Evolutionary conservation across 30 jellyfish, hydroid and myxozoan species (phyloP).

Genomic region (Rhopilema esculentum): DNA sequence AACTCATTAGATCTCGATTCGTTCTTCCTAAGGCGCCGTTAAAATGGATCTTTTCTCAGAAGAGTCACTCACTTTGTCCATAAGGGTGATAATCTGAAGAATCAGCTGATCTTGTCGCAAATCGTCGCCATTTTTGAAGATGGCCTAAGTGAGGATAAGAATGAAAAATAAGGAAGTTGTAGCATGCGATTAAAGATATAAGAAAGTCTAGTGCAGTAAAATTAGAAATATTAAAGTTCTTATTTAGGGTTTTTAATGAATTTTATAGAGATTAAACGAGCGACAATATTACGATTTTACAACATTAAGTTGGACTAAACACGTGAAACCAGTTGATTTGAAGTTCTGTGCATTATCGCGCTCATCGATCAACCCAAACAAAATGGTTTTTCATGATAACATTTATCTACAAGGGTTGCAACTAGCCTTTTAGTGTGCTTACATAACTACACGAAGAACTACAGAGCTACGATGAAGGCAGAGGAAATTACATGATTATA

Average conservation of each 20-base stretch:
- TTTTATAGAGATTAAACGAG: not conserved
- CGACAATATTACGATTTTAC: not conserved
- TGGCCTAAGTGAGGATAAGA: constrained; percentile 64
- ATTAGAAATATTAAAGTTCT: not conserved
- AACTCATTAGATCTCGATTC: not conserved
- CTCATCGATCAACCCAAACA: too few relatives aligned
- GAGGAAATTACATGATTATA: too few relatives aligned
- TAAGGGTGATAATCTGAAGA: constrained; percentile 86
- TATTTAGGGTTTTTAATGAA: not conserved
- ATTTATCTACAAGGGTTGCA: too few relatives aligned
- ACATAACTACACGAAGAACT: too few relatives aligned
- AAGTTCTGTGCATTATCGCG: too few relatives aligned
- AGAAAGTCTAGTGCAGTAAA: not conserved
- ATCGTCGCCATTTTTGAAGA: constrained; percentile 98
- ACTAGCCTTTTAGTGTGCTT: too few relatives aligned
- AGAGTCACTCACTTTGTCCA: constrained; percentile 78
- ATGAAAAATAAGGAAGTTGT: not conserved
- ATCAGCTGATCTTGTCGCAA: constrained; percentile 97
- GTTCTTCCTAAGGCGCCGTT: not conserved
- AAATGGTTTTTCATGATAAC: too few relatives aligned
- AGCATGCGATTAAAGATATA: not conserved
- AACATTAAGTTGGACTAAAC: not conserved
- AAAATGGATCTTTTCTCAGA: not conserved
- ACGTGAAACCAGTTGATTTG: too few relatives aligned
- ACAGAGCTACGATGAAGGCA: too few relatives aligned